A percentile compares a stretch with the other conserved stretches of the same genome.
These are phyloP conservation scores for Clarias laeviceps DNA, from an alignment of 2,797 vertebrate species.

Conservation along the genomic window DNA sequence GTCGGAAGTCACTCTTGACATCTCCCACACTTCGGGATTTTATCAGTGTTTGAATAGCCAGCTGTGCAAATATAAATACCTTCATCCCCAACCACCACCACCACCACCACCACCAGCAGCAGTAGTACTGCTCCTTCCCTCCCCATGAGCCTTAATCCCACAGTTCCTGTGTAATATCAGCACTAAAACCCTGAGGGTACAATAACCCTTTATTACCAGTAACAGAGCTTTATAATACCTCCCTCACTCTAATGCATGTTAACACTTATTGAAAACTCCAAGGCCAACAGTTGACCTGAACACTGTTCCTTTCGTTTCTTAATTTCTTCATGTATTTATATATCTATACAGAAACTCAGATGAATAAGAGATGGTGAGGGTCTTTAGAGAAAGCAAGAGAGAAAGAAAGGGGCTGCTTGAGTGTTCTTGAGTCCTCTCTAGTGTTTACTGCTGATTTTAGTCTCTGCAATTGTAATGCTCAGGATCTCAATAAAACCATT, in stretches of 20 bases:
- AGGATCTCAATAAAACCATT: not conserved
- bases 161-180: slow-evolving; percentile 70
- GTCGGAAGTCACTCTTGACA: not conserved
- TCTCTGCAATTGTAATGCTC: not conserved
- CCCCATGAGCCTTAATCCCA: slow-evolving; percentile 67
- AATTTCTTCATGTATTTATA: not conserved
- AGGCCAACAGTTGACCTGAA: slow-evolving; percentile 71
- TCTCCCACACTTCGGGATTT: slow-evolving; percentile 5
- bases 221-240: slow-evolving; percentile 72
- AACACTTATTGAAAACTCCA: slow-evolving; percentile 80
- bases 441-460: not conserved
- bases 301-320: slow-evolving; percentile 59
- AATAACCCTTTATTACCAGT: slow-evolving; percentile 83
- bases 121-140: slow-evolving; percentile 61
- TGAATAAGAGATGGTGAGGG: not conserved
- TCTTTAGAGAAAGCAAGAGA: not conserved
- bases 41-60: slow-evolving; percentile 35
- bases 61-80: slow-evolving; percentile 46
- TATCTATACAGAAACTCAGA: too few relatives aligned
- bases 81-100: slow-evolving; percentile 54
- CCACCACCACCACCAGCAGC: slow-evolving; percentile 41
- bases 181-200: slow-evolving; percentile 70
- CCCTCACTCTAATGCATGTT: slow-evolving; percentile 68
- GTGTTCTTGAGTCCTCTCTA: not conserved
- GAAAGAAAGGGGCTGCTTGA: not conserved